phyloP scores from a whole-genome alignment of 1,140 invertebrate genomes.

The Rhysida immarginata region DNA sequence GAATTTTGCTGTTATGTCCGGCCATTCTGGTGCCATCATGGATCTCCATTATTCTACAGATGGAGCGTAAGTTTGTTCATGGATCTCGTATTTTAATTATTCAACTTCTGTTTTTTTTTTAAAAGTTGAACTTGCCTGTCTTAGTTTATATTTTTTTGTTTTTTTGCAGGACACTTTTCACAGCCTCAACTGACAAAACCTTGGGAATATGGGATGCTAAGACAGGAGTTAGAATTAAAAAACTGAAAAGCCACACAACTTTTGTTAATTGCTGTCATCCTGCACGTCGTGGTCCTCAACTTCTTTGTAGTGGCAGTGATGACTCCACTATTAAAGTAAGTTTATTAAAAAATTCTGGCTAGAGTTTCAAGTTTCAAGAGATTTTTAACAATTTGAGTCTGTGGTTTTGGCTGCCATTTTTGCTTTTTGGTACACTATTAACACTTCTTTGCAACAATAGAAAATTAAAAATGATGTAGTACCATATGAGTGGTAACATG shows the following conservation, averaged over 20 bases:
- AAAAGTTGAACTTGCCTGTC: too few species aligned
- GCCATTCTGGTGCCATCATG: constrained; percentile 92
- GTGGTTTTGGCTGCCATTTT: too few species aligned
- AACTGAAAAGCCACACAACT: constrained; percentile 56
- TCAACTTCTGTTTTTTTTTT: too few species aligned
- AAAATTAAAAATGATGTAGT: too few species aligned
- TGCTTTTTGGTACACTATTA: too few species aligned
- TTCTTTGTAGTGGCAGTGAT: constrained; percentile 86
- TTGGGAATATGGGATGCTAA: constrained; percentile 89
- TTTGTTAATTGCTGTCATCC: constrained; percentile 36
- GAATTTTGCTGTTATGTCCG: constrained; percentile 79
- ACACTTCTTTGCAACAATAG: too few species aligned
- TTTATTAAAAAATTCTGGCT: too few species aligned
- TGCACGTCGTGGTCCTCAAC: constrained; percentile 68
- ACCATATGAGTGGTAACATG: too few species aligned
- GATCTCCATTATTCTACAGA: constrained; percentile 93
- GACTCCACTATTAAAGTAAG: constrained; percentile 75
- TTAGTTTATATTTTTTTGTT: constrained; percentile 6
- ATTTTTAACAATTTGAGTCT: too few species aligned
- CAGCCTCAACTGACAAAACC: constrained; percentile 87
- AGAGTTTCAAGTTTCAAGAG: too few species aligned
- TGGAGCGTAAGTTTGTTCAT: constrained; percentile 37
- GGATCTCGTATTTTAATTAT: too few species aligned
- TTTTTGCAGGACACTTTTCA: constrained; percentile 53
- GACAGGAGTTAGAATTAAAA: constrained; percentile 71